Conservation (phyloP, 2,797 vertebrate species). For the Percopsis omiscomaycus region DNA sequence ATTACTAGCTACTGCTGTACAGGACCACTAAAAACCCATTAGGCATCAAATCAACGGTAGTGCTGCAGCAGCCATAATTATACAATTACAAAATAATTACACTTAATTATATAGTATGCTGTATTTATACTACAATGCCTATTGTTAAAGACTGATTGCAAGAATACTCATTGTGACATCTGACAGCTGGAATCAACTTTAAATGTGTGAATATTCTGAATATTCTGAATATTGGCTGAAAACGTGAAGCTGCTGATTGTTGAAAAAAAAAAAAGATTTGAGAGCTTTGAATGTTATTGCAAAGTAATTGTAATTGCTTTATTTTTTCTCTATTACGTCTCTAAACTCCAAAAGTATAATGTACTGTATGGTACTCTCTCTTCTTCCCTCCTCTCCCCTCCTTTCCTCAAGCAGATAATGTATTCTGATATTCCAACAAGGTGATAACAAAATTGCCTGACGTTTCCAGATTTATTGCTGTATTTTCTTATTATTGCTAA, state of each 20-base stretch:
- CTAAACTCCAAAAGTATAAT: not conserved
- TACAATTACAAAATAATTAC: slow-evolving; percentile 48
- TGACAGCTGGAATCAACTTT: not conserved
- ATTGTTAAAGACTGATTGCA: too few species aligned
- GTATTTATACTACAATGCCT: not conserved
- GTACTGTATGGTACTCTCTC: not conserved
- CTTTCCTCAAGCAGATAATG: slow-evolving; percentile 60
- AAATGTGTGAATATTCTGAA: too few species aligned
- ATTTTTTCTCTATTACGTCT: slow-evolving; percentile 27
- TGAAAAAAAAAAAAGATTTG: too few species aligned
- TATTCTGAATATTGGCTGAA: too few species aligned
- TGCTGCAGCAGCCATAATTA: slow-evolving; percentile 39
- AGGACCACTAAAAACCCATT: slow-evolving; percentile 10
- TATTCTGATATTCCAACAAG: slow-evolving; percentile 81
- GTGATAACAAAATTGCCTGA: slow-evolving; percentile 83
- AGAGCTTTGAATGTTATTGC: too few species aligned
- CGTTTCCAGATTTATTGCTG: slow-evolving; percentile 85
- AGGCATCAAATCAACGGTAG: slow-evolving; percentile 6
- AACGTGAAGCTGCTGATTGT: not conserved
- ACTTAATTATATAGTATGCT: slow-evolving; percentile 37
- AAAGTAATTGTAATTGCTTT: slow-evolving; percentile 12
- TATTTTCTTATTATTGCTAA: slow-evolving; percentile 82
- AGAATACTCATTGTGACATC: not conserved
- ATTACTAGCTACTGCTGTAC: slow-evolving; percentile 45
- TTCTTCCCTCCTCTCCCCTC: slow-evolving; percentile 17